Base-by-base conservation (phyloP, 2,888 invertebrate genomes). In the Periphyllus acericola region DNA sequence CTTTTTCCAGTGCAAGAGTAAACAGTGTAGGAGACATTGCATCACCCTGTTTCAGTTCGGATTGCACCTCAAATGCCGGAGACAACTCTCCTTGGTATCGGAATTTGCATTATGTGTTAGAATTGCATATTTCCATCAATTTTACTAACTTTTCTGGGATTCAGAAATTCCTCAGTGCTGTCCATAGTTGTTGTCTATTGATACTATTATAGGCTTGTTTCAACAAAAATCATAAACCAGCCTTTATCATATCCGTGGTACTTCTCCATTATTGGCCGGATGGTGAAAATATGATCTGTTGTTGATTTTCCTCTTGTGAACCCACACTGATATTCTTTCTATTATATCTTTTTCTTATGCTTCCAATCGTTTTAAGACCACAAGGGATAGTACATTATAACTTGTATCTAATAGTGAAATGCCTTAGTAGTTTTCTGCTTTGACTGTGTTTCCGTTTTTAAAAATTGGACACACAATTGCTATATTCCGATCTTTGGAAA, bases 41-140 rank as follows among this genome's bases (percentile, higher is more conserved):
- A 66, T 66, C 60, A 17, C 60, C 60, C 60, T 66, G 60, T 66
- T 66, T 66, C 19, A 66, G 60, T 66, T 21, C 60, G 19, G 60
- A 66, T 66, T 66, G 60, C 8, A 66, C 60, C 60, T 66, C 40
- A 75, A 75, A 14, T 75, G 36, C 40, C 36, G 75, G 40, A 17
- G 75, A 75, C 21, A 75, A 21, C 75, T 75, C 40, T 9, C 75
- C 75, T 75, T 34, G 40, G 40, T 75, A 75, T 40, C 75, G 40
- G 40, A 75, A 36, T 75, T 36, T 36, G 21, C 75, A 75, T 5
- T 75, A 40, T 75, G 75, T 34, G 34, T 75, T 75, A 3, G 40
- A 75, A 75, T 75, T 75, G 36, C 75, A 75, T 75, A 75, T 75
- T 75, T 75, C 75, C 21, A 75, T 75, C 75, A 75, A 36, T 75